Percentiles rank a stretch among this genome's conserved stretches.
phyloP scores from a whole-genome alignment of 2,888 invertebrate genomes.

The Holacanthella duospinosa region DNA sequence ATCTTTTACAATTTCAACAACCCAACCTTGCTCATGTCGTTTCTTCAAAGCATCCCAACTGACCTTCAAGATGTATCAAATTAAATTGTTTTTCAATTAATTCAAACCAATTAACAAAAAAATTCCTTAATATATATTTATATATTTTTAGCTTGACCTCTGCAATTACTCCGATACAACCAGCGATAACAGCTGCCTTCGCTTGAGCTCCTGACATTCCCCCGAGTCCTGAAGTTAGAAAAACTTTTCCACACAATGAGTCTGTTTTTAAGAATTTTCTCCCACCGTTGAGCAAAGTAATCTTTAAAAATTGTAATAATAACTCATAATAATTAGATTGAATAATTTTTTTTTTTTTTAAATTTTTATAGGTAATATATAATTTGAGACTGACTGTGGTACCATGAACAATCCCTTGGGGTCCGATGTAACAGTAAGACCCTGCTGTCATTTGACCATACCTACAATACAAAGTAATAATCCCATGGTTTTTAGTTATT shows the following conservation, averaged over 20 bases:
- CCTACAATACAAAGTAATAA: no score
- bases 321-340: no score
- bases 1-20: conserved; percentile 45
- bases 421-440: conserved; percentile 54
- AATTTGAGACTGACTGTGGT: no score
- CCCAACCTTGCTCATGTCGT: conserved; percentile 51
- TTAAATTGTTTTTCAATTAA: no score
- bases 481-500: no score
- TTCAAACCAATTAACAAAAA: neutral
- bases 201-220: conserved; percentile 56
- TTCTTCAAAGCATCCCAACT: conserved; percentile 42
- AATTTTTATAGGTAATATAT: no score
- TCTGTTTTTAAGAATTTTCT: conserved; percentile 46
- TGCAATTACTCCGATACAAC: conserved; percentile 52
- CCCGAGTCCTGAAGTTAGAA: conserved; percentile 51
- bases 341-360: no score
- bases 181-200: conserved; percentile 52
- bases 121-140: no score
- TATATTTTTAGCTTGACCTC: no score
- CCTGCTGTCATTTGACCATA: conserved; percentile 55
- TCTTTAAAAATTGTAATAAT: conserved; percentile 42
- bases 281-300: conserved; percentile 52
- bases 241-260: conserved; percentile 48
- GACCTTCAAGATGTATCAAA: no score
- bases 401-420: conserved; percentile 56